phyloP scores from a whole-genome alignment of 2,797 vertebrate genomes.

The Sylvilagus floridanus region DNA sequence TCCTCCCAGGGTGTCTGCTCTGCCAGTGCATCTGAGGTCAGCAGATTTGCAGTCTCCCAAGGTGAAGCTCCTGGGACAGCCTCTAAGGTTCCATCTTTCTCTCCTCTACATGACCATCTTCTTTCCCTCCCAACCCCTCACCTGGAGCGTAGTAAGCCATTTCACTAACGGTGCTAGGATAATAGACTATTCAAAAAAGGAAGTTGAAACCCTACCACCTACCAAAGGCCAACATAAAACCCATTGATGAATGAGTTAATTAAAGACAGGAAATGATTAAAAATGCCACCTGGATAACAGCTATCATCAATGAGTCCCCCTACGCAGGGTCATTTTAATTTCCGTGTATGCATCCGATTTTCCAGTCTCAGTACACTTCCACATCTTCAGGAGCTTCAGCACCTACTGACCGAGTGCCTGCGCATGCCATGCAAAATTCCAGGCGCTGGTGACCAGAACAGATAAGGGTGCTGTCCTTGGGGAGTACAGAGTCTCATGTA shows the following conservation, averaged over 20 bases:
- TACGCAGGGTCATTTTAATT: neutral
- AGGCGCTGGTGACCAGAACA: neutral
- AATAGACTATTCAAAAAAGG: neutral
- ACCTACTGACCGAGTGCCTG: neutral
- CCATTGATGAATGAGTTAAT: neutral
- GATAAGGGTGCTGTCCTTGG: neutral
- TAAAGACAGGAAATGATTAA: neutral
- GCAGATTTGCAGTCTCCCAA: no score
- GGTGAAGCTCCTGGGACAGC: neutral
- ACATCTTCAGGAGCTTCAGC: neutral
- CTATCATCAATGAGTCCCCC: neutral
- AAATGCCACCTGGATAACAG: neutral
- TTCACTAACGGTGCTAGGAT: neutral
- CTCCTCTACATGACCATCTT: neutral
- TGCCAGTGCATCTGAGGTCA: neutral
- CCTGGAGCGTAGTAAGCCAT: neutral
- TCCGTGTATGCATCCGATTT: neutral
- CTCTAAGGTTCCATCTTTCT: neutral
- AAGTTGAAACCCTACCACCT: neutral
- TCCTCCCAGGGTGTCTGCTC: neutral
- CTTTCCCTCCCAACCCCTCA: neutral
- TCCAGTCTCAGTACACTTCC: neutral
- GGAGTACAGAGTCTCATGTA: accelerated
- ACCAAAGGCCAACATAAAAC: neutral
- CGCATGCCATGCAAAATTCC: neutral